phyloP scores from a whole-genome alignment of 2,797 vertebrate genomes.

The Coranthus polyacanthus region DNA sequence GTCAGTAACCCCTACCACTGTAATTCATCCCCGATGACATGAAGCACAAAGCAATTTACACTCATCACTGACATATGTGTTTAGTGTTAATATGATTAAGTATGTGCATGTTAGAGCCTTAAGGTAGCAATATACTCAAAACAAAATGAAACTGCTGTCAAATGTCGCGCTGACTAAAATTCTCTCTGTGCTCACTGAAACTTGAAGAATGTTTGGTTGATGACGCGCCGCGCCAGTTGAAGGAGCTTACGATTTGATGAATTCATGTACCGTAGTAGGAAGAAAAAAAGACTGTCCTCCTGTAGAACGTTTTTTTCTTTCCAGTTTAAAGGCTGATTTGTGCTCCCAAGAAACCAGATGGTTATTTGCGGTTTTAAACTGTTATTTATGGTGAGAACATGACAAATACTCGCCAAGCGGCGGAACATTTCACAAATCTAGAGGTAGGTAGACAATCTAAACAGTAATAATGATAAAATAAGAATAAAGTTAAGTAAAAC shows the following conservation, averaged over 20 bases:
- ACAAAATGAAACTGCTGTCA: constrained; percentile 37
- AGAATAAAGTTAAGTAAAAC: no score
- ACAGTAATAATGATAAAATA: no score
- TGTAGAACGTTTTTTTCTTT: not conserved
- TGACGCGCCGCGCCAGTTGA: not conserved
- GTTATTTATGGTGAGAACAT: no score
- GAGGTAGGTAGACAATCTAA: no score
- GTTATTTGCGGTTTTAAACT: no score
- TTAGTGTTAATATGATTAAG: constrained; percentile 38
- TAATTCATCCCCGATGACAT: constrained; percentile 46
- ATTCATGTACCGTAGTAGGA: not conserved
- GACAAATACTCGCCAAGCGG: no score
- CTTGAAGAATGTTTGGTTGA: constrained; percentile 20
- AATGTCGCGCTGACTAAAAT: not conserved
- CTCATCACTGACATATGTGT: constrained; percentile 43
- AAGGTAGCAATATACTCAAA: constrained; percentile 33
- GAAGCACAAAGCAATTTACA: constrained; percentile 45
- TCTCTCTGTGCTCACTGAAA: not conserved
- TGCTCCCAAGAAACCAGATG: no score
- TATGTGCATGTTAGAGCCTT: constrained; percentile 23
- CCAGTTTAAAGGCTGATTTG: no score
- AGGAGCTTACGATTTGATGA: not conserved
- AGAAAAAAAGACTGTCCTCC: not conserved
- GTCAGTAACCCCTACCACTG: constrained; percentile 36
- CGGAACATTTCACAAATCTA: no score